Conservation (phyloP, 2,888 invertebrate genomes). For the Folsomia manolachei region DNA sequence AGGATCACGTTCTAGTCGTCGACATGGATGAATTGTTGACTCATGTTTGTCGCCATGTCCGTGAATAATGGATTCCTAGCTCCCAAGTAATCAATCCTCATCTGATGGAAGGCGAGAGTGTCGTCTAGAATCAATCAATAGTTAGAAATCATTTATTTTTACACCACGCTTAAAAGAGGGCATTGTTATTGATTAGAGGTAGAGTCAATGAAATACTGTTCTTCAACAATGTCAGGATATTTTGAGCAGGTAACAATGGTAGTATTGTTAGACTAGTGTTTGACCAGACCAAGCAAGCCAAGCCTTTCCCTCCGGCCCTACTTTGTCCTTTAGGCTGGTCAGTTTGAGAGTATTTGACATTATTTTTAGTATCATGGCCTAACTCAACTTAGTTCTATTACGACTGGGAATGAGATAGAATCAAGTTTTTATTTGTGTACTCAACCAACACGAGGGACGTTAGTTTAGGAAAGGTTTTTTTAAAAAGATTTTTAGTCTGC, state of each 20-base stretch:
- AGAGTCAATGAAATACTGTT: too few species aligned
- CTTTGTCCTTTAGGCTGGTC: neutral
- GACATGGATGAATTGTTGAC: neutral
- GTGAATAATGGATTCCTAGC: constrained; percentile 11
- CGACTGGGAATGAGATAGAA: too few species aligned
- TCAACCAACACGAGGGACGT: too few species aligned
- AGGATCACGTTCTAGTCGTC: too few species aligned
- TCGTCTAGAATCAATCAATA: too few species aligned
- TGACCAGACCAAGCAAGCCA: constrained; percentile 9
- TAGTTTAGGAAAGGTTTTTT: too few species aligned
- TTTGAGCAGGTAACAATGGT: neutral
- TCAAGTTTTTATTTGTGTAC: too few species aligned
- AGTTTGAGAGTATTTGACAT: constrained; percentile 2
- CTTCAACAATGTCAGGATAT: too few species aligned
- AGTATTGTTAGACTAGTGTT: neutral
- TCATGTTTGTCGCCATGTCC: constrained; percentile 11
- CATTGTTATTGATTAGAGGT: too few species aligned
- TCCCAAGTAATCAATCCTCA: too few species aligned
- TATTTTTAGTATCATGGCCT: neutral
- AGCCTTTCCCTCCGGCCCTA: constrained; percentile 29
- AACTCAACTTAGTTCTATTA: neutral
- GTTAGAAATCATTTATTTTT: neutral
- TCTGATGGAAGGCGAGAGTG: too few species aligned
- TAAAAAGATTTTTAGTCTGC: too few species aligned
- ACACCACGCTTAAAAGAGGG: neutral